Evolutionary conservation across 2,888 invertebrate genomes (phyloP).

Genomic region (Drosophila subquinaria): DNA sequence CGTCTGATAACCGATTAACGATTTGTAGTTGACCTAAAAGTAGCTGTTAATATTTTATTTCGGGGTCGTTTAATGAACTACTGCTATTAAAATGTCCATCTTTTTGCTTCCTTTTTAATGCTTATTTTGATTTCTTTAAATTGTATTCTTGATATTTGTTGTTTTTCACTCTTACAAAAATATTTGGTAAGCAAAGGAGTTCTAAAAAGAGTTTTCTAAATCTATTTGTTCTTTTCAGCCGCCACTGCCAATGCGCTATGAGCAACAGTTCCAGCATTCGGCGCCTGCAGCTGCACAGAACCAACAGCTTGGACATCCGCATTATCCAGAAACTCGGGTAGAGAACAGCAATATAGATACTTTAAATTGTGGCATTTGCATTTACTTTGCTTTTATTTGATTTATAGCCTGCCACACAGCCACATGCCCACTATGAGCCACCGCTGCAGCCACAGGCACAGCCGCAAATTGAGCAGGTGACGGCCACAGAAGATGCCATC

Average conservation of each 20-base stretch:
- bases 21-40: no score
- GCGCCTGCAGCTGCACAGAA: constrained; percentile 33
- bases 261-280: constrained; percentile 37
- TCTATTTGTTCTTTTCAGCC: constrained; percentile 23
- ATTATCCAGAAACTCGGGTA: constrained; percentile 45
- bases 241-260: constrained; percentile 33
- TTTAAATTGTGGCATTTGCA: neutral
- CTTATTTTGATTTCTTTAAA: neutral
- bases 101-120: no score
- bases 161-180: neutral
- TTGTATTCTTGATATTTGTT: neutral
- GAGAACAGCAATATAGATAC: neutral
- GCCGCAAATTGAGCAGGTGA: constrained; percentile 11
- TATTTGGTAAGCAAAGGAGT: no score
- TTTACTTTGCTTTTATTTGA: neutral
- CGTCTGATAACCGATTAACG: no score
- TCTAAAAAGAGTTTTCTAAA: constrained; percentile 4
- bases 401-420: constrained; percentile 23
- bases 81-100: no score
- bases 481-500: constrained; percentile 6
- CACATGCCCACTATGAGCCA: constrained; percentile 19
- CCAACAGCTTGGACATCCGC: constrained; percentile 29
- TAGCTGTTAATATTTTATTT: no score
- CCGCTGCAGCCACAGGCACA: constrained; percentile 37
- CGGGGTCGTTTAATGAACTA: no score